Evolutionary conservation across 2,113 vertebrate species (phyloP), one percentile per base, ranked within the genome.

Genomic region (Chaenocephalus aceratus): DNA sequence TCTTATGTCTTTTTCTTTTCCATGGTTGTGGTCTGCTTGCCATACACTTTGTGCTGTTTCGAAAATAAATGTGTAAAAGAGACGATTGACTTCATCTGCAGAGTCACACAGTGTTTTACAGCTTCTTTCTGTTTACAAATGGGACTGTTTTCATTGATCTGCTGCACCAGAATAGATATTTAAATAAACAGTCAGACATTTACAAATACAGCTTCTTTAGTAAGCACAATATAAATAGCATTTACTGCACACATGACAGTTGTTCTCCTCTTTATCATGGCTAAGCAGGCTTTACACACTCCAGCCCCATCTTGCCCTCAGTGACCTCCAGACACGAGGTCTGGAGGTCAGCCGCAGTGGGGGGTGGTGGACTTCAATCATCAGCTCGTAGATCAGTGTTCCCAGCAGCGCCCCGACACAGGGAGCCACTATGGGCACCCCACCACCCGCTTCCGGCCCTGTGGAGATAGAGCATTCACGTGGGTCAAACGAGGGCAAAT

Each of bases 371-470:
- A 95, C 84, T 34, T 90, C 95, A 63, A 97, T 91, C 69, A 95
- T 73, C 75, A 96, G 80, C 79, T 95, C 91, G 18, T 97, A 97
- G 2, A 94, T 60, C 15, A 63, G 73, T 0, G 94, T 85, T 23
- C 96, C 96, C 10, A 96, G 41, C 0, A 89, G 34, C 0, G 91
- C 91, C 0, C 96, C 96, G 0, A 94, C 30, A 82, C 94, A 88
- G 0, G 96, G 95, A 1, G 95, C 97, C 65, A 96, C 93, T 58
- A 97, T 53, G 0, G 96, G 97, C 7, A 97, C 94, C 97, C 97
- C 96, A 97, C 97, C 97, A 97, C 0, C 94, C 90, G 1, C 89
- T 90, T 30, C 96, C 96, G 21, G 96, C 95, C 30, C 96, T 97
- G 88, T 44, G 26, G 78, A 18, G n/a, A 77, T n/a, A 79, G 8